Base-by-base conservation (phyloP, 2,797 vertebrate genomes). In the Dendrocincla fuliginosa region DNA sequence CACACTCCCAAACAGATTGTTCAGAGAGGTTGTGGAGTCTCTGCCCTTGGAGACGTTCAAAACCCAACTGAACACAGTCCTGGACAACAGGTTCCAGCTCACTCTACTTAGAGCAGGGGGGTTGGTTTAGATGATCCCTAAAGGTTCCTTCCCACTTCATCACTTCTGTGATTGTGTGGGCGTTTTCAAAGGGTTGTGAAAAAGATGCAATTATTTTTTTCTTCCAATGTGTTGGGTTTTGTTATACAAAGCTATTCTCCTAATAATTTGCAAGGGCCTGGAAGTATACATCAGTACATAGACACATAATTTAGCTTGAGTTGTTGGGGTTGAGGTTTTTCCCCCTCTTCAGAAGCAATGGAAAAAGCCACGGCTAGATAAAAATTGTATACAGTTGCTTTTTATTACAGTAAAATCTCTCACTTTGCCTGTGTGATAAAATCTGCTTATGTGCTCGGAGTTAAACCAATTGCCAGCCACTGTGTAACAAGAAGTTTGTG, bases 61-160 rank as follows among this genome's bases (percentile, higher is more conserved):
- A 81, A 59, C 18, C 16, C 28, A 39, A 2, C 27, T 46, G 22
- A 57, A 44, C 7, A 3, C 0, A 0, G 16, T 15, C 9, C 28
- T 53, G 13, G 30, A 14, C 25, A 73, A 19, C 17, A 49, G 30
- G 6, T 2, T 71, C 1, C 24, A 42, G 15, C 41, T 83, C 32
- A 32, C 47, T 7, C 22, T 83, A 1, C 27, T 33, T 61, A 18
- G 11, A 60, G 25, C 32, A 37, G 28, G 5, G 20, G 25, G 9
- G 28, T 61, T 39, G 22, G 30, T 47, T 23, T 41, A 41, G 9
- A 12, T 5, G 1, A 33, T 69, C 20, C 64, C 23, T 37, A 53
- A 33, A 82, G 15, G 5, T 35, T 53, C 7, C 30, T 83, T 69
- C 30, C 15, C 32, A 10, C 15, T 82, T 46, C 16, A 37, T 14